These are phyloP conservation scores for Orchesellides sinensis DNA, from an alignment of 2,888 invertebrate genomes.

Conservation along the genomic window DNA sequence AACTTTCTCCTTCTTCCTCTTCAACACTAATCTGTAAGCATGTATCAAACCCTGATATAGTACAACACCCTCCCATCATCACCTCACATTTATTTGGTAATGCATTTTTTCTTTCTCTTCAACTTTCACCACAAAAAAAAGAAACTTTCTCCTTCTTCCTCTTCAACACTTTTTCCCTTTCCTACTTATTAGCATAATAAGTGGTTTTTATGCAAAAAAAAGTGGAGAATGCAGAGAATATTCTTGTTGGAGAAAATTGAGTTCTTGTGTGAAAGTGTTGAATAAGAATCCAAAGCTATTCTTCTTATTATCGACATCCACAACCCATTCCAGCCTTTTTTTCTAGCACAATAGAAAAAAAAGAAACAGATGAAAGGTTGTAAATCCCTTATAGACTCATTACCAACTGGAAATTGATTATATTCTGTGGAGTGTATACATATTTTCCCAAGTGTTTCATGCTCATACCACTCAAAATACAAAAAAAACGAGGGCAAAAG, in stretches of 20 bases:
- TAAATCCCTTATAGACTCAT: conserved; percentile 62
- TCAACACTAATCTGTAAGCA: conserved; percentile 50
- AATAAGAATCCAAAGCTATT: conserved; percentile 9
- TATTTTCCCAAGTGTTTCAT: too few species aligned
- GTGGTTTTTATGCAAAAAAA: conserved; percentile 53
- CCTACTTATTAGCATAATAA: conserved; percentile 63
- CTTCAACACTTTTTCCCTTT: conserved; percentile 55
- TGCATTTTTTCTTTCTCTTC: too few species aligned
- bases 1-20: conserved; percentile 35
- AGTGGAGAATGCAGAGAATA: conserved; percentile 12
- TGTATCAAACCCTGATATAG: conserved; percentile 2
- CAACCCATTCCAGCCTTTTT: neutral
- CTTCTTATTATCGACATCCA: conserved; percentile 14
- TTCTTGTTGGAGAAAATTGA: conserved; percentile 1
- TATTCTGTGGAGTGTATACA: conserved; percentile 29
- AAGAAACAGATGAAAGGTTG: conserved; percentile 32
- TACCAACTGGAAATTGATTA: conserved; percentile 42
- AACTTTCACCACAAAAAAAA: neutral
- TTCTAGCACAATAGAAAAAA: conserved; percentile 1
- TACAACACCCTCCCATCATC: too few species aligned
- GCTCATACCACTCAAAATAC: too few species aligned
- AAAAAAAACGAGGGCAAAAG: too few species aligned
- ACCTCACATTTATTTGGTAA: conserved; percentile 27
- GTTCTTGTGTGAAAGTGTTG: conserved; percentile 14
- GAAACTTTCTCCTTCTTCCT: conserved; percentile 33